These are phyloP conservation scores for Myrmecobius fasciatus DNA, from an alignment of 2,113 vertebrate genomes.

Conservation along the genomic window DNA sequence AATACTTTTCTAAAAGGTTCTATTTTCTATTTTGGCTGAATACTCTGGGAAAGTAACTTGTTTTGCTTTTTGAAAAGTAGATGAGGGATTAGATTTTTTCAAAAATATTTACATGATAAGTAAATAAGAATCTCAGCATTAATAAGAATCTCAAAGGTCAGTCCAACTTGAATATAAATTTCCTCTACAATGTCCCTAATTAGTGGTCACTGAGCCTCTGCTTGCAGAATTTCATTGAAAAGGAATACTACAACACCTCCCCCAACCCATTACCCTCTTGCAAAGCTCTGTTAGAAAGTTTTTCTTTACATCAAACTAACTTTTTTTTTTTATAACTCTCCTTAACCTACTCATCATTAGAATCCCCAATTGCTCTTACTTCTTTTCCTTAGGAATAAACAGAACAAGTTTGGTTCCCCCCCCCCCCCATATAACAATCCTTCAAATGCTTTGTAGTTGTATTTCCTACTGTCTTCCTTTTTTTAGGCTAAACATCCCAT, in stretches of 20 bases:
- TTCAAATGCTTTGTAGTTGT: not conserved
- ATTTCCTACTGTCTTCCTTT: not conserved
- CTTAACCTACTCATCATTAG: not conserved
- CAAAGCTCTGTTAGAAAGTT: not conserved
- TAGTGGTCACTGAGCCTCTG: not conserved
- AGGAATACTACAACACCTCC: not conserved
- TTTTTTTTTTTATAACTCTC: not conserved
- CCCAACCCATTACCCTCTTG: not conserved
- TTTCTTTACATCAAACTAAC: not conserved
- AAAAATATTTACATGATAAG: not conserved
- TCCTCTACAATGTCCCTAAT: not conserved
- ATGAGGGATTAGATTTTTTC: not conserved
- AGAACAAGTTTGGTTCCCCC: too few species aligned
- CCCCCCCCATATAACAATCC: not conserved
- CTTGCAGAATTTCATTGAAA: not conserved
- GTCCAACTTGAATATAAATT: not conserved
- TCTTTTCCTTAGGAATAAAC: not conserved
- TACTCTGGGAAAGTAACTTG: not conserved
- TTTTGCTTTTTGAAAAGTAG: not conserved
- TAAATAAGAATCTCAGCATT: not conserved
- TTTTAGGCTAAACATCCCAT: not conserved
- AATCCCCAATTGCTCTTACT: not conserved
- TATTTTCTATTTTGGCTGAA: not conserved
- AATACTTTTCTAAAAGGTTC: slow-evolving; percentile 34
- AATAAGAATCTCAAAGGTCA: not conserved